Conservation (phyloP, 2,797 vertebrate species). For the Thaleichthys pacificus region DNA sequence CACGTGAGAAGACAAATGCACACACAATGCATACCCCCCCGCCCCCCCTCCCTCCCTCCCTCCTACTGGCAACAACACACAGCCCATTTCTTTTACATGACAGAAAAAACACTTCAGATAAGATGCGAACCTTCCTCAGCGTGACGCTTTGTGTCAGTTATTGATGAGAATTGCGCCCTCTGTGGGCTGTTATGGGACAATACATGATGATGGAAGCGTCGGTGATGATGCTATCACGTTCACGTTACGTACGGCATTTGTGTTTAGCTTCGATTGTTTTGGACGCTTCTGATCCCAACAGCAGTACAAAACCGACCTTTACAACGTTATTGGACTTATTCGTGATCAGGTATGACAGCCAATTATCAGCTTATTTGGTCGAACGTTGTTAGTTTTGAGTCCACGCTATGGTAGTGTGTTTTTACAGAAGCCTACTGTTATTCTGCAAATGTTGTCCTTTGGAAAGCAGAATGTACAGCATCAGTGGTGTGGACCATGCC, state of each 20-base stretch:
- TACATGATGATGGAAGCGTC: neutral
- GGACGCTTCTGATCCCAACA: conserved; percentile 3
- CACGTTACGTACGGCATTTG: neutral
- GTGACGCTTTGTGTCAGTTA: too few relatives aligned
- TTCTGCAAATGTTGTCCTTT: too few relatives aligned
- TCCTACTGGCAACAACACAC: neutral
- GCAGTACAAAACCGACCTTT: conserved; percentile 8
- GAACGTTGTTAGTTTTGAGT: neutral
- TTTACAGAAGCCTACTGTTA: neutral
- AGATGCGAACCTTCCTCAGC: too few relatives aligned
- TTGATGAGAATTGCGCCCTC: too few relatives aligned
- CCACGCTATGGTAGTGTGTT: neutral
- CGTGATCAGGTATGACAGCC: neutral
- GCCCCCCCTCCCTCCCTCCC: neutral
- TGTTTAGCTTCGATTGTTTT: conserved; percentile 24
- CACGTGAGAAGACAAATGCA: neutral
- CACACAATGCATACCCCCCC: neutral
- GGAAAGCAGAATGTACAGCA: too few relatives aligned
- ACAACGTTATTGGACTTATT: conserved; percentile 3
- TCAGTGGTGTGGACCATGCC: too few relatives aligned
- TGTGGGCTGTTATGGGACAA: neutral
- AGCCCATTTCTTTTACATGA: too few relatives aligned
- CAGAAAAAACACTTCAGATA: neutral
- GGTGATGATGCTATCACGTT: neutral
- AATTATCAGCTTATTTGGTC: neutral